Evolutionary conservation across 2,888 invertebrate genomes (phyloP).

Genomic region (Zygogramma bicolorata): DNA sequence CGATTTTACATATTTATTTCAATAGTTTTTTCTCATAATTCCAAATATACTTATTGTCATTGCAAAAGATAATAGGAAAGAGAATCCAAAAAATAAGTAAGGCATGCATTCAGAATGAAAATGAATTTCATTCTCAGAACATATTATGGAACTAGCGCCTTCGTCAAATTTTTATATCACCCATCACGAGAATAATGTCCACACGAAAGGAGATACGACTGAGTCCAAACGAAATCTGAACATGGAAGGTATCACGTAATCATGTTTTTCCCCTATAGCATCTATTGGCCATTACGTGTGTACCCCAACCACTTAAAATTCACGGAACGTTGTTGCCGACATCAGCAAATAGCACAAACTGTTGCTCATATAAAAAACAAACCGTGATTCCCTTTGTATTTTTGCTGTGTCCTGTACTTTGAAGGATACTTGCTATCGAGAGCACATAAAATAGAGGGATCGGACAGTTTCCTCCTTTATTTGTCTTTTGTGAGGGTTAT

Average conservation of each 20-base stretch:
- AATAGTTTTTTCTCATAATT: no score
- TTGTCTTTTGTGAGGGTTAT: slow-evolving; percentile 57
- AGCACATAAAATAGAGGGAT: slow-evolving; percentile 49
- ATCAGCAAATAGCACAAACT: slow-evolving; percentile 44
- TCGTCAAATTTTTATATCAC: not conserved
- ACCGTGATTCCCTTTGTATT: slow-evolving; percentile 47
- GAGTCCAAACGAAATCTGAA: slow-evolving; percentile 2
- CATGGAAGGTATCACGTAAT: slow-evolving; percentile 16
- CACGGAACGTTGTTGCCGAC: slow-evolving; percentile 36
- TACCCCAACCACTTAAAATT: slow-evolving; percentile 32
- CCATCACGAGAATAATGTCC: not conserved
- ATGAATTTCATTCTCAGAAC: no score
- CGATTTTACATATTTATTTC: no score
- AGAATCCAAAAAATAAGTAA: no score
- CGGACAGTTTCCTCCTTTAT: slow-evolving; percentile 51
- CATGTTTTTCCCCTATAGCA: slow-evolving; percentile 12
- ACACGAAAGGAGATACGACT: not conserved
- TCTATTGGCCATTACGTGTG: slow-evolving; percentile 30
- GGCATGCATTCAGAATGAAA: no score
- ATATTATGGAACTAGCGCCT: no score
- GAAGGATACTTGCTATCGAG: slow-evolving; percentile 43
- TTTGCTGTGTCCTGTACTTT: slow-evolving; percentile 46
- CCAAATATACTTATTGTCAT: no score
- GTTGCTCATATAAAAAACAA: slow-evolving; percentile 42
- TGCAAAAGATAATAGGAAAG: no score